Evolutionary conservation across 2,113 vertebrate species (phyloP).

Genomic region (Tragelaphus imberbis): DNA sequence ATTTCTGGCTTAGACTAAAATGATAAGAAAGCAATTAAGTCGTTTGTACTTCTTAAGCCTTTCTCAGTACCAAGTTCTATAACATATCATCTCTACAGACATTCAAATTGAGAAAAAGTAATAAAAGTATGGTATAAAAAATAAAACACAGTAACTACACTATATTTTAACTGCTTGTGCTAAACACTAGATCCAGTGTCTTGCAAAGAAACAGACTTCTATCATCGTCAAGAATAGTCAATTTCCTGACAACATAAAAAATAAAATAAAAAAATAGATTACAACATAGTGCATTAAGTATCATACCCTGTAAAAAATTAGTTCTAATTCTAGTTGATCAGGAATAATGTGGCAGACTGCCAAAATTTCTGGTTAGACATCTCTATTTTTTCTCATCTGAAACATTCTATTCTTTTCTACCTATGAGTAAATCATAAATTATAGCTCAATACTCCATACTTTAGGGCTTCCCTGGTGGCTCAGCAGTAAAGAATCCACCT

Average conservation of each 20-base stretch:
- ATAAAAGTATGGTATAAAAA: slow-evolving; percentile 33
- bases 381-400: slow-evolving; percentile 29
- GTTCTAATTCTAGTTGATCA: slow-evolving; percentile 39
- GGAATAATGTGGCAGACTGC: slow-evolving; percentile 30
- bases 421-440: background rate
- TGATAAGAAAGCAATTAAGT: slow-evolving; percentile 60
- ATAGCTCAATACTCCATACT: background rate
- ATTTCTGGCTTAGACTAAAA: slow-evolving; percentile 92
- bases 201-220: slow-evolving; percentile 44
- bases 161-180: slow-evolving; percentile 47
- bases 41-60: slow-evolving; percentile 33
- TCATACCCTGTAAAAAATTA: slow-evolving; percentile 28
- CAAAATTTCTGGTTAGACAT: slow-evolving; percentile 9
- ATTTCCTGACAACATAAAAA: background rate
- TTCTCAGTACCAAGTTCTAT: slow-evolving; percentile 41
- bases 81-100: slow-evolving; percentile 41
- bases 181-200: slow-evolving; percentile 28
- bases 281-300: slow-evolving; percentile 37
- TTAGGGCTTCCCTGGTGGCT: background rate
- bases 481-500: background rate
- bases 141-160: slow-evolving; percentile 45
- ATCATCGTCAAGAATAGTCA: slow-evolving; percentile 12
- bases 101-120: slow-evolving; percentile 51
- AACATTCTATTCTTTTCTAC: background rate
- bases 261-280: background rate